phyloP scores from a whole-genome alignment of 2,113 vertebrate species.

The Takifugu flavidus region DNA sequence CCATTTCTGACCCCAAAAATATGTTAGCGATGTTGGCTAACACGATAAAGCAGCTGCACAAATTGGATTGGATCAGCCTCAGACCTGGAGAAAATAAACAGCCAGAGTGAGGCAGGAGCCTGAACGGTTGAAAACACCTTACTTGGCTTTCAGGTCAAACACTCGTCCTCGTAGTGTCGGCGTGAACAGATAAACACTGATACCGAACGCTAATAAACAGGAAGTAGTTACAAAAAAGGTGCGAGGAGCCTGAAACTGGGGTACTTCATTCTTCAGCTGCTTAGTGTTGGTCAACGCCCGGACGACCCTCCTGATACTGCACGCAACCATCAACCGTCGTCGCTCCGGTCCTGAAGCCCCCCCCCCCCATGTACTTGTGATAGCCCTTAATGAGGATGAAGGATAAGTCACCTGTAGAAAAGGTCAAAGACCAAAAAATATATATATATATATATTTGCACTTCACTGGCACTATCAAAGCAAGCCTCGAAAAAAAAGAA shows the following conservation, averaged over 20 bases:
- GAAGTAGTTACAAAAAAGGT: neutral
- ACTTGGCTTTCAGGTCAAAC: slow-evolving; percentile 46
- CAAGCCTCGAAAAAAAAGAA: slow-evolving; percentile 36
- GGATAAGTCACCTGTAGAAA: slow-evolving; percentile 66
- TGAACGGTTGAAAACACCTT: slow-evolving; percentile 17
- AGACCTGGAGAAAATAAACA: neutral
- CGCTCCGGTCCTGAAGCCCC: too few species aligned
- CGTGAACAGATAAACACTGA: slow-evolving; percentile 18
- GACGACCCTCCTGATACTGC: slow-evolving; percentile 36
- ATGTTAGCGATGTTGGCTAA: too few species aligned
- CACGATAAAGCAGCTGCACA: neutral
- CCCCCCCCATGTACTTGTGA: slow-evolving; percentile 47
- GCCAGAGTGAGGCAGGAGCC: neutral
- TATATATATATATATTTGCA: slow-evolving; percentile 47
- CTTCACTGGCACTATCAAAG: slow-evolving; percentile 70
- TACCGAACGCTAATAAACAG: slow-evolving; percentile 1
- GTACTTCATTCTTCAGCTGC: slow-evolving; percentile 17
- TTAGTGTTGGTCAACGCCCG: slow-evolving; percentile 52
- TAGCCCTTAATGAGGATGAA: slow-evolving; percentile 78
- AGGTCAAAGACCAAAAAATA: slow-evolving; percentile 52
- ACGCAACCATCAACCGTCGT: slow-evolving; percentile 26
- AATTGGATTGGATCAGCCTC: neutral
- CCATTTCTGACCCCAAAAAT: too few species aligned
- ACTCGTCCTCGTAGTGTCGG: slow-evolving; percentile 42
- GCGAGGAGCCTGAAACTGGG: slow-evolving; percentile 20